A percentile compares a stretch with the other conserved stretches of the same genome.
phyloP scores from a whole-genome alignment of 2,113 vertebrate genomes.

The Kryptolebias marmoratus region DNA sequence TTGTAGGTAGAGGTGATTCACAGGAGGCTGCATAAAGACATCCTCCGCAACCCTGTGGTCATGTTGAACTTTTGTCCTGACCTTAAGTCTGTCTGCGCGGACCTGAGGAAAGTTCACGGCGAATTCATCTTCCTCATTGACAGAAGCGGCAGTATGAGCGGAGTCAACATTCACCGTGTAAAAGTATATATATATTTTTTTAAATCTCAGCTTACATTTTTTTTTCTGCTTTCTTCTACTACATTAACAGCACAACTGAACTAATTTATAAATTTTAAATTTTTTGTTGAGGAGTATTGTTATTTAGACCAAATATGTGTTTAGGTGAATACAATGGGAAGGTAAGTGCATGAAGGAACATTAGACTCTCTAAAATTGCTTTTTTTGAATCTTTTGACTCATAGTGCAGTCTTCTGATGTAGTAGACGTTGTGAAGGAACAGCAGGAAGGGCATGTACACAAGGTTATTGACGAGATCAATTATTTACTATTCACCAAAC shows the following conservation, averaged over 20 bases:
- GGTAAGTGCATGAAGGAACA: not conserved
- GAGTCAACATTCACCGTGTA: slow-evolving; percentile 81
- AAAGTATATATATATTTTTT: slow-evolving; percentile 80
- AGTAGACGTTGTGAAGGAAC: slow-evolving; percentile 11
- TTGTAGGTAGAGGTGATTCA: slow-evolving; percentile 89
- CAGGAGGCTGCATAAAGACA: slow-evolving; percentile 93
- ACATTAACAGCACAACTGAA: no score
- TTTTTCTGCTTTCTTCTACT: not conserved
- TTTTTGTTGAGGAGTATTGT: not conserved
- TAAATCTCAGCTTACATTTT: not conserved
- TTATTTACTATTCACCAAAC: slow-evolving; percentile 24
- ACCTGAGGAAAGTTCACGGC: slow-evolving; percentile 85
- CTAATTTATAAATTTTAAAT: not conserved
- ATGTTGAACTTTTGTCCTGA: slow-evolving; percentile 98
- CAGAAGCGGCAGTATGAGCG: slow-evolving; percentile 90
- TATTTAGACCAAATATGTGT: no score
- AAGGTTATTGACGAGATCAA: slow-evolving; percentile 24
- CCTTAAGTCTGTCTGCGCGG: slow-evolving; percentile 81
- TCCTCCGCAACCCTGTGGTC: slow-evolving; percentile 91
- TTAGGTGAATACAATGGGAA: not conserved
- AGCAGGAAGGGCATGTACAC: slow-evolving; percentile 22
- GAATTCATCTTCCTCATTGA: slow-evolving; percentile 97
- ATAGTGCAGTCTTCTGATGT: slow-evolving; percentile 1
- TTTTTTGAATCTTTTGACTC: not conserved
- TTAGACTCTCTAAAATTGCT: slow-evolving; percentile 1